Base-by-base conservation (phyloP, 2,113 vertebrate genomes). In the Salvelinus alpinus region DNA sequence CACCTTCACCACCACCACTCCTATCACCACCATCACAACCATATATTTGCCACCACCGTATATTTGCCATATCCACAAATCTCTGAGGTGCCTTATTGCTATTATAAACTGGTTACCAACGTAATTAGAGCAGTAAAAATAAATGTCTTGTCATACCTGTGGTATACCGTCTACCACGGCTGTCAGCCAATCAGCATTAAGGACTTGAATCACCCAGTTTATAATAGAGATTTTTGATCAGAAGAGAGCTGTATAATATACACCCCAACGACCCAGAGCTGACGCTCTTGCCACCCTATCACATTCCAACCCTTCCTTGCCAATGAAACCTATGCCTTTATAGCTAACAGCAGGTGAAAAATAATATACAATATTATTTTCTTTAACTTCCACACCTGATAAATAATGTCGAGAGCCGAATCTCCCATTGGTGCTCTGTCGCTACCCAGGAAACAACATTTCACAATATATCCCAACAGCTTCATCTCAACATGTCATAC, bases 401-500 rank as follows among this genome's bases (percentile, higher is more conserved):
- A 86, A 88, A 85, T 80, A 79, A 81, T 64, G 44, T 81, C 13
- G 70, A 68, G 7, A 60, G 59, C 0, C 18, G 5, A 60, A 20
- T 8, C 16, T 31, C 24, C 25, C 25, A 13, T 31, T 73, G 65
- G 77, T 75, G 47, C 70, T 82, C 74, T 71, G 86, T 81, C 76
- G 87, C 89, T 85, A 82, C 78, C 62, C 75, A 80, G 74, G 54
- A 72, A 83, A 81, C 81, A 80, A 86, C 79, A 83, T 83, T 84
- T 84, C 75, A 80, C 78, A 78, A 84, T 91, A 89, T 20, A 70
- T 64, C 75, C 57, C 54, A 44, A 74, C 57, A 62, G 75, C 22
- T 89, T 77, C 83, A 88, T 90, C 80, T 86, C 73, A 84, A 76
- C 82, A 70, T 86, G 81, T 88, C 88, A 87, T 85, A 74, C 82